phyloP scores from a whole-genome alignment of 2,888 invertebrate species.

The Sinotaia quadrata region DNA sequence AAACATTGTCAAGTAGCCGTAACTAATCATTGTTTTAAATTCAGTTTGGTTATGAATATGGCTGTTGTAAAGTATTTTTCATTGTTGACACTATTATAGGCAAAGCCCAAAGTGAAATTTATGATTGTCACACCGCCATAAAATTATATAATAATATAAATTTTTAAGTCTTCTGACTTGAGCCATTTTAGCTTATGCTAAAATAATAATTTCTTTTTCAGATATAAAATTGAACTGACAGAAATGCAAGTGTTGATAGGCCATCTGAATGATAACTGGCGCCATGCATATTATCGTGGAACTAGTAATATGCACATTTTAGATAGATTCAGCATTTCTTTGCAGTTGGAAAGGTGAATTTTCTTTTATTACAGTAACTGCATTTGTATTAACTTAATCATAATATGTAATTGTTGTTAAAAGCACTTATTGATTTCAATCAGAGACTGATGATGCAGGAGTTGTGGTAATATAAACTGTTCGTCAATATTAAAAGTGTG shows the following conservation, averaged over 20 bases:
- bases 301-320: conserved; percentile 89
- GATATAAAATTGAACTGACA: conserved; percentile 80
- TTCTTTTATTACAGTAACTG: no score
- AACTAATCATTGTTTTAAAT: not conserved
- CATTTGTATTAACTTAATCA: no score
- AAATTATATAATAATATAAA: no score
- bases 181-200: not conserved
- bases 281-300: conserved; percentile 87
- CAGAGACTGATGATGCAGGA: no score
- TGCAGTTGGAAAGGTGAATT: conserved; percentile 70
- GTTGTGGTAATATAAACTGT: no score
- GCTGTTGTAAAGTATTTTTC: not conserved
- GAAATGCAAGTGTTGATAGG: conserved; percentile 90
- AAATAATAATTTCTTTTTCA: conserved; percentile 45
- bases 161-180: not conserved
- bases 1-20: not conserved
- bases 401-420: no score
- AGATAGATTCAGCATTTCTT: conserved; percentile 79
- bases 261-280: conserved; percentile 90
- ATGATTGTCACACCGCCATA: no score
- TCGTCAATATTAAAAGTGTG: no score
- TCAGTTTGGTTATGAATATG: not conserved
- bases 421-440: no score
- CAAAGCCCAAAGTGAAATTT: not conserved
- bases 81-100: no score